A percentile compares a stretch with the other conserved stretches of the same genome.
Conservation (phyloP, 1,140 invertebrate species). For the Hormaphis cornu region DNA sequence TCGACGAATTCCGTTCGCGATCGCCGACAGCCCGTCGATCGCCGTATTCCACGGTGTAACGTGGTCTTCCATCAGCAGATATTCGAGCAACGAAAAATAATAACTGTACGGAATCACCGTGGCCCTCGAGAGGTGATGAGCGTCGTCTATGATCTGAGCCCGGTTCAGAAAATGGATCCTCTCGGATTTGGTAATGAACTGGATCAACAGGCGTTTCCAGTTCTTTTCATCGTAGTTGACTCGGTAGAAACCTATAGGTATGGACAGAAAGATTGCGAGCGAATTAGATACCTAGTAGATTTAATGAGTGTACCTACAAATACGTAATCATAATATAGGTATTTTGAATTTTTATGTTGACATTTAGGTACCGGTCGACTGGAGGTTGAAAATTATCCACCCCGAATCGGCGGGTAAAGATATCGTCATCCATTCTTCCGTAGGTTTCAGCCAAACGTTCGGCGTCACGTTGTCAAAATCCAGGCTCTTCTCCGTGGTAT, state of each 20-base stretch:
- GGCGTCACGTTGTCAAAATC: conserved; percentile 60
- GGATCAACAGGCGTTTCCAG: conserved; percentile 52
- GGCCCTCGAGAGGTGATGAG: conserved; percentile 61
- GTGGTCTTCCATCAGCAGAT: conserved; percentile 5
- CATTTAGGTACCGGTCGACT: conserved; percentile 53
- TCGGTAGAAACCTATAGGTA: conserved; percentile 48
- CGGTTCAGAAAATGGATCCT: conserved; percentile 52
- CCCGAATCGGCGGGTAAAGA: conserved; percentile 46
- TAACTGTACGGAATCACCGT: conserved; percentile 11
- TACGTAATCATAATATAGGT: no score
- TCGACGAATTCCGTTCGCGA: neutral
- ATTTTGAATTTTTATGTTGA: neutral
- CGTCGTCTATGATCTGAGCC: conserved; percentile 73
- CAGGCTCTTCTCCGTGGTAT: conserved; percentile 52
- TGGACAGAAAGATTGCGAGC: no score
- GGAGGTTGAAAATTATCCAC: conserved; percentile 70
- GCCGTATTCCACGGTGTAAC: neutral
- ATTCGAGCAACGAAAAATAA: neutral
- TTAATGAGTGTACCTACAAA: no score
- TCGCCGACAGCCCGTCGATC: neutral
- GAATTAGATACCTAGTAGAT: no score
- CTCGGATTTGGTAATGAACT: conserved; percentile 51
- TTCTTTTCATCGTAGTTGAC: conserved; percentile 63
- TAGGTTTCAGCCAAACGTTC: conserved; percentile 56
- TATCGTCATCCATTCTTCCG: conserved; percentile 36